A percentile compares a stretch with the other conserved stretches of the same genome.
phyloP scores from a whole-genome alignment of 1,140 invertebrate species.

The Forficula auricularia region DNA sequence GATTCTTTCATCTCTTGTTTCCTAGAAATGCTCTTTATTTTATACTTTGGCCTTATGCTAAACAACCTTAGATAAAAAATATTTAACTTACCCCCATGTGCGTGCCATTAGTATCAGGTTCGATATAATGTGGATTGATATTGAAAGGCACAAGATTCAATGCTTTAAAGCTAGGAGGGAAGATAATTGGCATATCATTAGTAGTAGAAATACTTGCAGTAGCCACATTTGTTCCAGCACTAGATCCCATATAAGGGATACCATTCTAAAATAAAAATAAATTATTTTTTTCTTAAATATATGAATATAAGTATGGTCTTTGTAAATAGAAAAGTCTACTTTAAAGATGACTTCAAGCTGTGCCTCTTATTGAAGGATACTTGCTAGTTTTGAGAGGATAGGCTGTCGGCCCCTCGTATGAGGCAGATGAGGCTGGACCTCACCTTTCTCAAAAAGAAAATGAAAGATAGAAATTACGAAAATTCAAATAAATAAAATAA shows the following conservation, averaged over 20 bases:
- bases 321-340: neutral
- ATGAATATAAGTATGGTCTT: neutral
- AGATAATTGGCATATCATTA: slow-evolving; percentile 73
- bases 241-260: slow-evolving; percentile 58
- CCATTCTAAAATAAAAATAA: slow-evolving; percentile 29
- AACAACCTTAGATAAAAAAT: neutral
- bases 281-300: neutral
- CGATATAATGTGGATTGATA: slow-evolving; percentile 71
- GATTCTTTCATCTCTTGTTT: slow-evolving; percentile 42
- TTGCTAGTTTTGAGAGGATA: too few species aligned
- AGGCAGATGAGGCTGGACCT: too few species aligned
- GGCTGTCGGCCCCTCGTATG: too few species aligned
- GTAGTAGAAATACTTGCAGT: slow-evolving; percentile 61
- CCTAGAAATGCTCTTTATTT: slow-evolving; percentile 23
- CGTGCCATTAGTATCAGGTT: slow-evolving; percentile 36
- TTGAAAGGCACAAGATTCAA: slow-evolving; percentile 62
- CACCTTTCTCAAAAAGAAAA: too few species aligned
- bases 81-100: slow-evolving; percentile 49
- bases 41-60: neutral
- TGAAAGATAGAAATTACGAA: too few species aligned
- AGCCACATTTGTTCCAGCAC: slow-evolving; percentile 68
- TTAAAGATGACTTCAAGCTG: neutral
- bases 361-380: too few species aligned
- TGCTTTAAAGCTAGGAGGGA: slow-evolving; percentile 53
- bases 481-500: too few species aligned